These are phyloP conservation scores for Cryptosula pallasiana DNA, from an alignment of 2,888 invertebrate genomes.

Conservation along the genomic window DNA sequence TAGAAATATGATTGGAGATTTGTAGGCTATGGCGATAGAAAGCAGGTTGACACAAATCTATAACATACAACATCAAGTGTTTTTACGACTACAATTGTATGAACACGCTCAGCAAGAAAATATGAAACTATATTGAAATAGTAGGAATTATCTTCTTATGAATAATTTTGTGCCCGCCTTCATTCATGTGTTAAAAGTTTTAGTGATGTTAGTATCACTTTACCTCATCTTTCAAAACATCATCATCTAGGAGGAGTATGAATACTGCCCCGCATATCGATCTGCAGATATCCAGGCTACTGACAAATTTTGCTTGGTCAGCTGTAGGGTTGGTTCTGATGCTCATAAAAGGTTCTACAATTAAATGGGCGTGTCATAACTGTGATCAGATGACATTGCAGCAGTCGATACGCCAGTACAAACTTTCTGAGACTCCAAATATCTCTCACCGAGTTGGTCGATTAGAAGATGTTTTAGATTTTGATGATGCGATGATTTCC, in stretches of 20 bases:
- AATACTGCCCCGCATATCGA: background rate
- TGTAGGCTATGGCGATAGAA: constrained; percentile 20
- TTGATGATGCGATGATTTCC: background rate
- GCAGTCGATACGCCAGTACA: no score
- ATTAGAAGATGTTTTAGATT: constrained; percentile 8
- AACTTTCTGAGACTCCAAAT: no score
- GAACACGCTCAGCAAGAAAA: no score
- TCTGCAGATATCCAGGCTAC: constrained; percentile 15
- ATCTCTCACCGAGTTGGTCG: constrained; percentile 15
- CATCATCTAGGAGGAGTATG: constrained; percentile 1
- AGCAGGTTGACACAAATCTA: constrained; percentile 18
- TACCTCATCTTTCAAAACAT: background rate
- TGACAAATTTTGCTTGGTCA: constrained; percentile 21
- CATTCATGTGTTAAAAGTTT: no score
- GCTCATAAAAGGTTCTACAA: background rate
- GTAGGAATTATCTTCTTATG: no score
- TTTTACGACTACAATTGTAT: background rate
- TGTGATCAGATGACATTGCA: no score
- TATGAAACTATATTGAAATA: no score
- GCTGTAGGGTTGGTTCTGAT: constrained; percentile 11
- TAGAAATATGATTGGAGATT: constrained; percentile 3
- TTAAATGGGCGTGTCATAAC: no score
- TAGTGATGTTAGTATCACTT: no score
- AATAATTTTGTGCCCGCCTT: no score
- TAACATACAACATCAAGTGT: background rate